phyloP scores from a whole-genome alignment of 1,140 invertebrate genomes.

The Chelonus insularis region DNA sequence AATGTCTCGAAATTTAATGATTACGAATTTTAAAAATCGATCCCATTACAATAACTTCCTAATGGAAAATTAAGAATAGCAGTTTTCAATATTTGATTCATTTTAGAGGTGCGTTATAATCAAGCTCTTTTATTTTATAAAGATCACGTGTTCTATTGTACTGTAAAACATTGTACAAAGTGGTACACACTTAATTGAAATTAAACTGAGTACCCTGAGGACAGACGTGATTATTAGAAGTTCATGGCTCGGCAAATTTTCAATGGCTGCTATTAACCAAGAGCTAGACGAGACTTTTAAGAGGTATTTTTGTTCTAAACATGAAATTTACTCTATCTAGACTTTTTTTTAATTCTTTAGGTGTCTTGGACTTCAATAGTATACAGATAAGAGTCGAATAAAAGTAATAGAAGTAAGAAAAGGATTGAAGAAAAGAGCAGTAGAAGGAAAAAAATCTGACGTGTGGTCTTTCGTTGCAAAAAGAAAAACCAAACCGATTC shows the following conservation, averaged over 20 bases:
- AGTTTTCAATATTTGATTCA: too few relatives aligned
- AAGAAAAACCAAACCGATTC: slow-evolving; percentile 43
- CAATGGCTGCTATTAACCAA: neutral
- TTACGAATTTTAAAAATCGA: too few relatives aligned
- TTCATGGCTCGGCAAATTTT: neutral
- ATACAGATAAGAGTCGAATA: neutral
- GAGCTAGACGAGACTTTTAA: too few relatives aligned
- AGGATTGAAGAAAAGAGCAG: neutral
- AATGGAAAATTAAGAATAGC: too few relatives aligned
- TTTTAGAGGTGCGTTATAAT: too few relatives aligned
- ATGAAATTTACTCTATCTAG: too few relatives aligned
- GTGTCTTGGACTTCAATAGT: neutral
- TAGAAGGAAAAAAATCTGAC: neutral
- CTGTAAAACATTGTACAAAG: neutral
- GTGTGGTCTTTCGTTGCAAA: slow-evolving; percentile 36
- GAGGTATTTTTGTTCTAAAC: too few relatives aligned
- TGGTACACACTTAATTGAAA: neutral
- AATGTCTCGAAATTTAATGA: too few relatives aligned
- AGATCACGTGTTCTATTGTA: too few relatives aligned
- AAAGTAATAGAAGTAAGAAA: neutral
- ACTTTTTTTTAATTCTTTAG: neutral
- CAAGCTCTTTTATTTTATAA: too few relatives aligned
- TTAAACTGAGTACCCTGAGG: neutral
- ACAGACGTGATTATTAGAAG: neutral
- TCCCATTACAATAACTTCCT: too few relatives aligned